Conservation (phyloP, 2,888 invertebrate species). For the Cephalotes varians region DNA sequence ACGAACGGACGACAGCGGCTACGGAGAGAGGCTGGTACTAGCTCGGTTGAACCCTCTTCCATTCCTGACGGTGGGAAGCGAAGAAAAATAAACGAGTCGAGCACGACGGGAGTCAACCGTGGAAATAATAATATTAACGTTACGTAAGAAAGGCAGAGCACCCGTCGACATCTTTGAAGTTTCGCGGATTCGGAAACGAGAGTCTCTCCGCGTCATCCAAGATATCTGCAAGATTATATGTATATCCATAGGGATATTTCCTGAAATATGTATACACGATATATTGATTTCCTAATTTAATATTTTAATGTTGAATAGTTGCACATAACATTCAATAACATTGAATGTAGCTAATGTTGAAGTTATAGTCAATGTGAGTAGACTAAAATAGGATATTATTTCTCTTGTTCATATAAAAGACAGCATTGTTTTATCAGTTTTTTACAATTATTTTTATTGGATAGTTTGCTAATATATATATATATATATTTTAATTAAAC, state of each 20-base stretch:
- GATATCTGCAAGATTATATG: background rate
- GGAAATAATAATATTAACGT: conserved; percentile 74
- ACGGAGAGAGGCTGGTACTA: conserved; percentile 59
- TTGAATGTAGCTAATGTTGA: background rate
- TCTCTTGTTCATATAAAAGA: background rate
- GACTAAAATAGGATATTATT: background rate
- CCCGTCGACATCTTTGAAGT: conserved; percentile 39
- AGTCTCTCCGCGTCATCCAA: background rate
- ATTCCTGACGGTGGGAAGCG: conserved; percentile 63
- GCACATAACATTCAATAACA: background rate
- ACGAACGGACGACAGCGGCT: conserved; percentile 73
- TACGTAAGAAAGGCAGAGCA: conserved; percentile 41
- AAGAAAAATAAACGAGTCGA: conserved; percentile 79
- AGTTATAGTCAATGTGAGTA: background rate
- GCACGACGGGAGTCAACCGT: conserved; percentile 72
- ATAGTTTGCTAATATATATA: background rate
- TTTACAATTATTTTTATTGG: background rate
- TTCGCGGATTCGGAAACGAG: conserved; percentile 19
- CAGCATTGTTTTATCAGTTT: background rate
- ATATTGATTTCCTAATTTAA: background rate
- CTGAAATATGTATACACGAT: background rate
- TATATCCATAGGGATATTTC: background rate
- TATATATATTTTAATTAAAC: background rate
- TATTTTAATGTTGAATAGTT: background rate
- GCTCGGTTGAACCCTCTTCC: conserved; percentile 58